phyloP scores from a whole-genome alignment of 2,888 invertebrate genomes.

The Eurois occulta region DNA sequence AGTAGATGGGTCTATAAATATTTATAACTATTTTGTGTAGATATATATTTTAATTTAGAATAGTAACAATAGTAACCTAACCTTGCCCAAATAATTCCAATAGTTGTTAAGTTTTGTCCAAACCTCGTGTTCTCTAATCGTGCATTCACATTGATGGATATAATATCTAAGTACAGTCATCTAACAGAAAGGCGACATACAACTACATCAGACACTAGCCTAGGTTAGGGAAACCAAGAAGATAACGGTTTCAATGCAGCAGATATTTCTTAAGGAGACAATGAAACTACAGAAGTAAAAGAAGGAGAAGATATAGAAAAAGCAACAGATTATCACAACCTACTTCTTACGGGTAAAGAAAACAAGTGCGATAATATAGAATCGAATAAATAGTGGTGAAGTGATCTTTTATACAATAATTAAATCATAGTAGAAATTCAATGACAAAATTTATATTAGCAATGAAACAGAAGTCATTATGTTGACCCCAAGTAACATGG shows the following conservation, averaged over 20 bases:
- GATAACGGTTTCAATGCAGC: constrained; percentile 64
- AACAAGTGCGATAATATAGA: background rate
- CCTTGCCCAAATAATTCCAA: background rate
- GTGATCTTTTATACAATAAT: constrained; percentile 28
- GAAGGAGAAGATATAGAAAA: background rate
- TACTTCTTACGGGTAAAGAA: background rate
- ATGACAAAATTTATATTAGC: background rate
- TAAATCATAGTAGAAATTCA: background rate
- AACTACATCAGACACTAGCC: constrained; percentile 77
- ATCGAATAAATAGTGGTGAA: background rate
- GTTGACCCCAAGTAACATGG: background rate
- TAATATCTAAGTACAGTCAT: constrained; percentile 80
- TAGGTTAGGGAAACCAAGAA: constrained; percentile 69
- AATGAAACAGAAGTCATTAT: background rate
- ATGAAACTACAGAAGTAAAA: constrained; percentile 17
- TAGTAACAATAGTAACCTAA: background rate
- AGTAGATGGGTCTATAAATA: background rate
- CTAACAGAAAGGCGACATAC: constrained; percentile 84
- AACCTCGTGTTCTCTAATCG: constrained; percentile 73
- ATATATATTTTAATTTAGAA: constrained; percentile 12
- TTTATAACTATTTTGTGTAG: background rate
- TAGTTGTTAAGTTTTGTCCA: constrained; percentile 66
- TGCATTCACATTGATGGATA: constrained; percentile 84
- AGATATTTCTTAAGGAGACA: constrained; percentile 61
- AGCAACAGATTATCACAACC: constrained; percentile 30